Evolutionary conservation across 2,113 vertebrate genomes (phyloP).

Genomic region (Etheostoma cragini): DNA sequence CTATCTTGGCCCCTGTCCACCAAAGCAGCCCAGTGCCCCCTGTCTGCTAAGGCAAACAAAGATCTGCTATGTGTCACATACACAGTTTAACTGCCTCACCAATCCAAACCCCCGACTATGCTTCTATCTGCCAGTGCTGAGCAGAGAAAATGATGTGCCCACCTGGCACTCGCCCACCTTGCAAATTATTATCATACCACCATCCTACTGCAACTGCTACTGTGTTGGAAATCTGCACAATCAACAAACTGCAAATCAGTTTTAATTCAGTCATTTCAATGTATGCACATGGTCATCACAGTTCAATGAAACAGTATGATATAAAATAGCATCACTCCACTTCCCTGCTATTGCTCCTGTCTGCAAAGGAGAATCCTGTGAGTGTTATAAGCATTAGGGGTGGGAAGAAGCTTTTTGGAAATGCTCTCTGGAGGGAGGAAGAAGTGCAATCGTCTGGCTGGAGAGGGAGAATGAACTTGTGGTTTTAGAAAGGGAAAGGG

Average conservation of each 20-base stretch:
- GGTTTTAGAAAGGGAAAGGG: not conserved
- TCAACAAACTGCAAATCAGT: not conserved
- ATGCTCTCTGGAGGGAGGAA: slow-evolving; percentile 1
- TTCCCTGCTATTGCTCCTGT: not conserved
- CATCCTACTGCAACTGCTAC: slow-evolving; percentile 46
- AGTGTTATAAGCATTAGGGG: slow-evolving; percentile 18
- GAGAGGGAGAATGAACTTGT: slow-evolving; percentile 8
- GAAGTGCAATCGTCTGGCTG: not conserved
- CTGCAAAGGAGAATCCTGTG: slow-evolving; percentile 35
- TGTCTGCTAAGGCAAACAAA: slow-evolving; percentile 64
- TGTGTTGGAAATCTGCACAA: slow-evolving; percentile 10
- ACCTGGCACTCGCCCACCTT: slow-evolving; percentile 50
- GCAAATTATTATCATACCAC: slow-evolving; percentile 70
- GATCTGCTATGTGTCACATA: slow-evolving; percentile 51
- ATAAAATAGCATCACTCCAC: not conserved
- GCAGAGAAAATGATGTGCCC: slow-evolving; percentile 42
- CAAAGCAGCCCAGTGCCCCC: slow-evolving; percentile 44
- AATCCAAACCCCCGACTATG: slow-evolving; percentile 28
- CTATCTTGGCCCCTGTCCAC: slow-evolving; percentile 21
- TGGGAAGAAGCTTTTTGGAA: slow-evolving; percentile 23
- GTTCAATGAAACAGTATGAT: slow-evolving; percentile 33
- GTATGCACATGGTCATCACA: not conserved
- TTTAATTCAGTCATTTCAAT: not conserved
- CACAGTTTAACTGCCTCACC: slow-evolving; percentile 24
- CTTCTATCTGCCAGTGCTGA: slow-evolving; percentile 35